Evolutionary conservation across 2,113 vertebrate genomes (phyloP).

Genomic region (Actenoides hombroni): DNA sequence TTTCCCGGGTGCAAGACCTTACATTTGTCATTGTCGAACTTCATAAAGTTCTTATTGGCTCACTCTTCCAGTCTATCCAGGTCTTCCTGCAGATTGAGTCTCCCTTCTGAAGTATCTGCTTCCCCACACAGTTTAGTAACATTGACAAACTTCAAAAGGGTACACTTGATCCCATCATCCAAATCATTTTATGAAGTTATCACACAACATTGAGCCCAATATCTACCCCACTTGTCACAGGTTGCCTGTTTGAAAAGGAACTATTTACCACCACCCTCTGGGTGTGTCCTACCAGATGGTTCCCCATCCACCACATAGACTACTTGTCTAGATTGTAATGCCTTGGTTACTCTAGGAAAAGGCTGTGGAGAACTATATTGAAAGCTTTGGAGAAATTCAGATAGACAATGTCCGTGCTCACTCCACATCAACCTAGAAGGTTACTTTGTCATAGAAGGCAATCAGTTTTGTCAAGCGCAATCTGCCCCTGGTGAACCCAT

Average conservation of each 20-base stretch:
- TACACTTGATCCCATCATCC: background rate
- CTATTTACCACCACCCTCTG: background rate
- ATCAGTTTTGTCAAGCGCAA: background rate
- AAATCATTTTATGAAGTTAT: background rate
- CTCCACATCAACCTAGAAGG: background rate
- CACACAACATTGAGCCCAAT: background rate
- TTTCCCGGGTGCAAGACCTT: background rate
- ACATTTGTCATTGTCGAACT: background rate
- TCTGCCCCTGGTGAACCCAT: background rate
- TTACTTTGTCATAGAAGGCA: background rate
- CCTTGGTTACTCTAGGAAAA: background rate
- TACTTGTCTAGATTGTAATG: background rate
- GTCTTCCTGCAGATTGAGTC: background rate
- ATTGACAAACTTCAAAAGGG: background rate
- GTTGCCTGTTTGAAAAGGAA: background rate
- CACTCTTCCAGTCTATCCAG: background rate
- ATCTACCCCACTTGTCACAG: background rate
- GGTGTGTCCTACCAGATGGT: background rate
- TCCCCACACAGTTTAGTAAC: background rate
- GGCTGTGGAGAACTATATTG: rapidly evolving
- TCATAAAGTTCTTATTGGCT: background rate
- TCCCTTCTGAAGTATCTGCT: too few relatives aligned
- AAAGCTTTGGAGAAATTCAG: background rate
- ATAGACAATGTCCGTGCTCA: background rate
- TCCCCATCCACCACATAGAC: background rate